A percentile compares a stretch with the other conserved stretches of the same genome.
These are phyloP conservation scores for Neoniphon sammara DNA, from an alignment of 2,797 vertebrate genomes.

Conservation along the genomic window DNA sequence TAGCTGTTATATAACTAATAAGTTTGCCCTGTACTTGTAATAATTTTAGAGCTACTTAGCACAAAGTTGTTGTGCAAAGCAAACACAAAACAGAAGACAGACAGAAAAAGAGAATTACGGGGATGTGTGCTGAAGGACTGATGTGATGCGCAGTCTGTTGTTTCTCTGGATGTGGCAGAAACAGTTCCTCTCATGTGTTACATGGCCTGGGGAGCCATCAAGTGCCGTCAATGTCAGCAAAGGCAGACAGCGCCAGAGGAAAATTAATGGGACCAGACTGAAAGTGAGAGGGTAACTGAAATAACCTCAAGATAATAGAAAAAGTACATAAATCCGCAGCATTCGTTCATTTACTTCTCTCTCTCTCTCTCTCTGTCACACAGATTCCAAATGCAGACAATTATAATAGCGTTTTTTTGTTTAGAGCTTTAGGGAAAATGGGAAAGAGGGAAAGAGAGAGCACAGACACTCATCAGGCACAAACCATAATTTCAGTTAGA, in stretches of 20 bases:
- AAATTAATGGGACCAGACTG: slow-evolving; percentile 42
- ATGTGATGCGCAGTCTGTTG: slow-evolving; percentile 24
- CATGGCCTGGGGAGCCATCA: slow-evolving; percentile 39
- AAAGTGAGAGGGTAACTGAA: slow-evolving; percentile 40
- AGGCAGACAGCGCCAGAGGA: slow-evolving; percentile 45
- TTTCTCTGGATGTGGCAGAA: background rate
- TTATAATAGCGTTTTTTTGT: background rate
- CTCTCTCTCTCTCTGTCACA: background rate
- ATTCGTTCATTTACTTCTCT: background rate
- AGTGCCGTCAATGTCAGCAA: slow-evolving; percentile 43
- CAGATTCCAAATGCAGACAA: background rate
- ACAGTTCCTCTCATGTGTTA: slow-evolving; percentile 28
- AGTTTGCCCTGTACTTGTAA: no score
- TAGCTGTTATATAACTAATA: no score
- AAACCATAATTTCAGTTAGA: background rate
- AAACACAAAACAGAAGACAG: slow-evolving; percentile 8
- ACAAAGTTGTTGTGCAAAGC: background rate
- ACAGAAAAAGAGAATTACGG: background rate
- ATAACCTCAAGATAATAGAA: slow-evolving; percentile 50
- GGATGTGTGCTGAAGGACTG: background rate
- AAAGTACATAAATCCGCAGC: slow-evolving; percentile 6
- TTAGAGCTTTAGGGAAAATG: background rate
- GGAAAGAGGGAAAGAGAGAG: background rate
- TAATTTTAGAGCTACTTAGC: no score
- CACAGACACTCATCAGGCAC: no score